Evolutionary conservation across 2,113 vertebrate species (phyloP), one percentile per base, ranked within the genome.

Genomic region (Madoqua kirkii): DNA sequence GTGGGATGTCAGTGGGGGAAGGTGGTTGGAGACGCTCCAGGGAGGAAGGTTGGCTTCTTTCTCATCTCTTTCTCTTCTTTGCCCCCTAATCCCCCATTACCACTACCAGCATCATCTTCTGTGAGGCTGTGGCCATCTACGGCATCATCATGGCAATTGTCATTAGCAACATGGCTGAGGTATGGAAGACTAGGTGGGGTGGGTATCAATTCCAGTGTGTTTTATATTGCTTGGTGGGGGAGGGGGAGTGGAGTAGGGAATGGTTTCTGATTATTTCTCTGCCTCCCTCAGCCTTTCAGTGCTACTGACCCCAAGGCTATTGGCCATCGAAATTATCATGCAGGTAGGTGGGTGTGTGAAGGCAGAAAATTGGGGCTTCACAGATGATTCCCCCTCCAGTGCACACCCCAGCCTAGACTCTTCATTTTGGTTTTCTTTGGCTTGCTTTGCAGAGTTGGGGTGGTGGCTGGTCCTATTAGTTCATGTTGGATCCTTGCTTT

Each of bases 101-200:
- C 11, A 95, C 67, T 86, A 25, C 21, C 96, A 99, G 99, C 97
- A 99, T 99, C 98, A 99, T 99, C 98, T 99, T 99, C 99, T 99
- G 99, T 91, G 99, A 99, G 99, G 99, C 99, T 87, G 99, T 99
- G 93, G 99, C 99, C 55, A 99, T 99, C 98, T 99, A 99, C 0
- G 99, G 99, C 83, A 99, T 99, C 98, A 99, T 99, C 98, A 99
- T 99, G 99, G 99, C 99, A 14, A 99, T 99, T 94, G 99, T 99
- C 94, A 99, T 99, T 98, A 99, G 99, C 98, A 99, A 99, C 98
- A 99, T 99, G 99, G 99, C 99, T 14, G 99, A 99, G 99, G 99
- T 99, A 99, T 0, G 97, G 86, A 83, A 55, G 52, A 36, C 40
- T 3, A 14, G 60, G 3, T 43, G 52, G 74, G 0, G 0, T 11